Conservation (phyloP, 2,797 vertebrate genomes). For the Tarsius wallacei region DNA sequence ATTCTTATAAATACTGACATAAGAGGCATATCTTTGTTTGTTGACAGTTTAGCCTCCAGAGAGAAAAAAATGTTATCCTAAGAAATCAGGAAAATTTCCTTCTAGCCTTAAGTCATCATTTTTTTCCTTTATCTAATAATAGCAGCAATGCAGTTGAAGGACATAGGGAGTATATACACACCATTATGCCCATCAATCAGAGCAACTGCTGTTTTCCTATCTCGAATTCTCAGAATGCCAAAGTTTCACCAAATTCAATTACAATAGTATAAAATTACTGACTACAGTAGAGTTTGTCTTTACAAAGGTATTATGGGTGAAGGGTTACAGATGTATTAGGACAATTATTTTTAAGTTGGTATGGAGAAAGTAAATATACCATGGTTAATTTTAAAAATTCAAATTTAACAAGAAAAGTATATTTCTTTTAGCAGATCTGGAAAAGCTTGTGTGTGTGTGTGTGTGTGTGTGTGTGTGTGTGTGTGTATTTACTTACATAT, state of each 20-base stretch:
- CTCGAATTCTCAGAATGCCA: background rate
- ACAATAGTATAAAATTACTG: background rate
- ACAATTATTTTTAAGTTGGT: no score
- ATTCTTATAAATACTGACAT: background rate
- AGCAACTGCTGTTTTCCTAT: background rate
- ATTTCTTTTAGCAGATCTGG: no score
- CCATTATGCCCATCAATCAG: background rate
- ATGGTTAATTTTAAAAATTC: no score
- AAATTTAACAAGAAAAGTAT: no score
- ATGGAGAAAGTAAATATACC: no score
- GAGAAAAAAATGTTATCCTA: background rate
- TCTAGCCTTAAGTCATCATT: background rate
- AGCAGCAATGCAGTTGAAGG: background rate
- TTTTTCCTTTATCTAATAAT: slow-evolving; percentile 8
- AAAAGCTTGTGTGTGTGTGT: no score
- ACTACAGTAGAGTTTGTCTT: background rate
- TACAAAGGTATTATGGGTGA: background rate
- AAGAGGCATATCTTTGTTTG: slow-evolving; percentile 49
- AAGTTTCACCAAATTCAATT: background rate
- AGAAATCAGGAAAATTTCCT: slow-evolving; percentile 51
- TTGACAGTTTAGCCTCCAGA: slow-evolving; percentile 40
- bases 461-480: no score
- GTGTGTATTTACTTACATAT: no score
- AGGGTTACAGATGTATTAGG: background rate
- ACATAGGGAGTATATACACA: no score